Evolutionary conservation across 2,113 vertebrate species (phyloP).

Genomic region (Mungos mungo): DNA sequence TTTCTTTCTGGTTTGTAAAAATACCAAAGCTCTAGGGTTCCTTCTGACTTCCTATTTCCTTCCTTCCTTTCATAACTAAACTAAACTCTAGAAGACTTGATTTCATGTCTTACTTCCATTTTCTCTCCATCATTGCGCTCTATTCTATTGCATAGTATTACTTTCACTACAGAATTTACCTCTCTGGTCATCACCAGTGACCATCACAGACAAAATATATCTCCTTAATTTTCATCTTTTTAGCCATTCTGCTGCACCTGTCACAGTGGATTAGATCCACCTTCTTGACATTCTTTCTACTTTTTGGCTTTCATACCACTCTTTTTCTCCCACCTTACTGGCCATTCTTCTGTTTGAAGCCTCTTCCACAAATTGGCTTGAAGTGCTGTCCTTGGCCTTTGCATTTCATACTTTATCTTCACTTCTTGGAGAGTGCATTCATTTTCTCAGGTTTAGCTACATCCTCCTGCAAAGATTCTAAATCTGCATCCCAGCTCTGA

Average conservation of each 20-base stretch:
- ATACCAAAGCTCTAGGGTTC: background rate
- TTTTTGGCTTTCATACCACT: background rate
- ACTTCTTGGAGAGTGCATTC: background rate
- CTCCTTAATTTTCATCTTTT: conserved; percentile 31
- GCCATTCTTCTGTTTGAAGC: conserved; percentile 22
- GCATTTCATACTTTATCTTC: background rate
- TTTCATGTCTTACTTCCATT: background rate
- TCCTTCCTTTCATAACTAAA: background rate
- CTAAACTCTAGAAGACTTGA: background rate
- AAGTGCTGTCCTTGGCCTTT: background rate
- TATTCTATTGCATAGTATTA: background rate
- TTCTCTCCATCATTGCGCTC: conserved; percentile 16
- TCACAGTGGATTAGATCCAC: background rate
- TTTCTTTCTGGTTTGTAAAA: conserved; percentile 17
- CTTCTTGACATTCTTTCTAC: background rate
- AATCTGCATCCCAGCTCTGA: background rate
- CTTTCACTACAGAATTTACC: background rate
- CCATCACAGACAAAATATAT: background rate
- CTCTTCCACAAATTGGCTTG: background rate
- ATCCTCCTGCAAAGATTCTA: background rate
- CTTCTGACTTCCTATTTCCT: conserved; percentile 5
- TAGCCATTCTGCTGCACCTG: background rate
- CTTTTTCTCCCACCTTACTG: background rate
- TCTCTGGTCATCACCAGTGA: background rate
- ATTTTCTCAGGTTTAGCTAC: background rate